phyloP scores from a whole-genome alignment of 2,113 vertebrate species.

The Paramormyrops kingsleyae region DNA sequence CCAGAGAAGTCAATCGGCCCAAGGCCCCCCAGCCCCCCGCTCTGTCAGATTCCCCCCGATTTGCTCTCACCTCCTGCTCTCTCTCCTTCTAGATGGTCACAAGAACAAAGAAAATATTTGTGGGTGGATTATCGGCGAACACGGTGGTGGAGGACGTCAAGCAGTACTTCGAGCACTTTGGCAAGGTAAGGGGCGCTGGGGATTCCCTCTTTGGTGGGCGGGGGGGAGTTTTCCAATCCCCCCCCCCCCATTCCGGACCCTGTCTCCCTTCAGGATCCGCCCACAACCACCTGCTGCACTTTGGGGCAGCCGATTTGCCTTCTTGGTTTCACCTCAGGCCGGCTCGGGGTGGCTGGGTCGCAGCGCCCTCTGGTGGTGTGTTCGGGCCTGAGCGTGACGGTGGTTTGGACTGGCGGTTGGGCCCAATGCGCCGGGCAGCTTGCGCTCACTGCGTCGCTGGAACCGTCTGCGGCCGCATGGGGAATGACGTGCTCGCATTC shows the following conservation, averaged over 20 bases:
- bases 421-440: not conserved
- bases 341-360: not conserved
- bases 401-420: not conserved
- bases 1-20: not conserved
- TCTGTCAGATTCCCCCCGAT: not conserved
- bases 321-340: not conserved
- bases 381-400: not conserved
- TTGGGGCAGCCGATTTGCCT: too few relatives aligned
- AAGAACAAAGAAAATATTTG: slow-evolving; percentile 95
- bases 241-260: slow-evolving; percentile 44
- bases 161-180: slow-evolving; percentile 90
- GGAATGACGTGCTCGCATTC: slow-evolving; percentile 73
- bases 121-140: slow-evolving; percentile 85
- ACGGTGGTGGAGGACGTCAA: slow-evolving; percentile 90
- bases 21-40: not conserved
- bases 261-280: not conserved
- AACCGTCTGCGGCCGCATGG: slow-evolving; percentile 77
- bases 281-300: not conserved
- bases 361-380: not conserved
- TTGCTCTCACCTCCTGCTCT: not conserved
- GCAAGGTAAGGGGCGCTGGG: slow-evolving; percentile 65
- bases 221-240: not conserved
- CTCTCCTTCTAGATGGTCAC: slow-evolving; percentile 80
- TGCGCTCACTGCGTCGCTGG: slow-evolving; percentile 84
- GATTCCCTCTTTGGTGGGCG: not conserved